A percentile compares a stretch with the other conserved stretches of the same genome.
Evolutionary conservation across 1,140 invertebrate species (phyloP).

Genomic region (Microplitis mediator): DNA sequence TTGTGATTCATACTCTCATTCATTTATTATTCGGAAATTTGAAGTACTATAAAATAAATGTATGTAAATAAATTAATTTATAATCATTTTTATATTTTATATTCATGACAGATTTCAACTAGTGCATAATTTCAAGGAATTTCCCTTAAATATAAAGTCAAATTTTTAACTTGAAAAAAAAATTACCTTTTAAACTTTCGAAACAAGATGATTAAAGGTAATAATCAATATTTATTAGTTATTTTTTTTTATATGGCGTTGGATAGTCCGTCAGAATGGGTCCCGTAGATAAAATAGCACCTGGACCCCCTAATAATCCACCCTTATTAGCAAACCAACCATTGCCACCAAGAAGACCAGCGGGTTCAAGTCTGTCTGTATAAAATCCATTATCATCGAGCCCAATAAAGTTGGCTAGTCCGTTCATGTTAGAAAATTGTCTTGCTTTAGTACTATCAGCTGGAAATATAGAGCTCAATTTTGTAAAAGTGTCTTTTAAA

Average conservation of each 20-base stretch:
- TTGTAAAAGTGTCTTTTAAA: constrained; percentile 37
- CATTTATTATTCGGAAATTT: no score
- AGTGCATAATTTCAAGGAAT: no score
- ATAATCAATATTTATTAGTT: constrained; percentile 6
- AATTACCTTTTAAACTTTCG: no score
- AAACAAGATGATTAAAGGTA: not conserved
- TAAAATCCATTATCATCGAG: constrained; percentile 45
- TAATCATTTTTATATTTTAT: no score
- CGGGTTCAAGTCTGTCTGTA: constrained; percentile 43
- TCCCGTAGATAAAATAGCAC: constrained; percentile 50
- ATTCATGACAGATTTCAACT: no score
- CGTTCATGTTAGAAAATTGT: constrained; percentile 35
- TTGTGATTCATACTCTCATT: no score
- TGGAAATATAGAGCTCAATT: constrained; percentile 22
- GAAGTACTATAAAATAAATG: no score
- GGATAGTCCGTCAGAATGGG: constrained; percentile 54
- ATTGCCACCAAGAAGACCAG: constrained; percentile 51
- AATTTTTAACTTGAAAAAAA: no score
- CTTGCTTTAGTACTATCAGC: constrained; percentile 30
- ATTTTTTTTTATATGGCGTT: constrained; percentile 46
- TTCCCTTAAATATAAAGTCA: no score
- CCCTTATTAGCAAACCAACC: constrained; percentile 56
- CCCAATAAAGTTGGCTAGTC: constrained; percentile 39
- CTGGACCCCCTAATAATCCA: constrained; percentile 51
- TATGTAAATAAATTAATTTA: no score